Base-by-base conservation (phyloP, 2,888 invertebrate species). In the Ferdinandea cuprea region DNA sequence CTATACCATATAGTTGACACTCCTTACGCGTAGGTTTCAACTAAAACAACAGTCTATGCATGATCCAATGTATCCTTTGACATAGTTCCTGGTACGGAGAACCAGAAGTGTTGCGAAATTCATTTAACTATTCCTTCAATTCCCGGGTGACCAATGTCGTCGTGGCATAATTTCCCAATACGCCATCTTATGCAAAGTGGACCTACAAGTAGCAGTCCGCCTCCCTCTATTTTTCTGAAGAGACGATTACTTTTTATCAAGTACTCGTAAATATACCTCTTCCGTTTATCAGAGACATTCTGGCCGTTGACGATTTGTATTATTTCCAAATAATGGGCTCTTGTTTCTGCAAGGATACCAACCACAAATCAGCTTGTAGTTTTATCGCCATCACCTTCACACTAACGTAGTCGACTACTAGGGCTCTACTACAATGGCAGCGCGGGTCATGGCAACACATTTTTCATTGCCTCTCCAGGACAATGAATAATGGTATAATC, bases 11-110 rank as follows among this genome's bases (percentile, higher is more conserved):
- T 8, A 78, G 25, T 5, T 25, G 25, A 5, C 25, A 25, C 2
- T 25, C 25, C 25, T 25, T 25, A 3, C 25, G 25, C 3, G 42
- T 25, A 8, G 56, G 42, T 8, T 61, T 42, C 77, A 68, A 35
- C 66, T 77, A 17, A 58, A 85, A 17, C 68, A 71, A 17, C 73
- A 83, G 8, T 77, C 68, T 4, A 73, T 4, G 21, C 85, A 85
- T 1, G 73, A 69, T 8, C 48, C 56, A 3, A 78, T 44, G 17
- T 61, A 81, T 13, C 68, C 42, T 25, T 77, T 81, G 1, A 76
- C 66, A 46, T 63, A 74, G 2, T 61, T 63, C 0, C 80, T 58
- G 25, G 11, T 11, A 0, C 59, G 15, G 66, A 58, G 35, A 85
- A 85, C 79, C 79, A 84, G n/a, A 73, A 73, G 4, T 46, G 21